Conservation (phyloP, 2,797 vertebrate species). For the Scomberomorus guttatus region DNA sequence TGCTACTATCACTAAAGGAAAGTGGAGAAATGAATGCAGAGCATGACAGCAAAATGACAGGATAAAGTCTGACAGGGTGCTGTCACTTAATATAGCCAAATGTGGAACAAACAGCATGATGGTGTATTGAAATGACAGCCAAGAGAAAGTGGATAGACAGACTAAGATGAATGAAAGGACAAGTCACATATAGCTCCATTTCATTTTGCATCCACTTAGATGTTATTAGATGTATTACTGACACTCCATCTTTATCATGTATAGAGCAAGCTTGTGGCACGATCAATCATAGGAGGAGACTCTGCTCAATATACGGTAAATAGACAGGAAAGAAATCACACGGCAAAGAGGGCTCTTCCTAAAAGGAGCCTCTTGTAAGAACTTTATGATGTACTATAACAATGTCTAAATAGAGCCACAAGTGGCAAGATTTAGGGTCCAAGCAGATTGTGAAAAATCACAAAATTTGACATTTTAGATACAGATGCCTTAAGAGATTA, state of each 20-base stretch:
- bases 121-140: slow-evolving; percentile 17
- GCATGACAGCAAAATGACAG: not conserved
- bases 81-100: not conserved
- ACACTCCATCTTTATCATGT: not conserved
- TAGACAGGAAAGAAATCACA: slow-evolving; percentile 17
- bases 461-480: too few species aligned
- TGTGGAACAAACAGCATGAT: not conserved
- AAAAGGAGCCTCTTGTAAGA: not conserved
- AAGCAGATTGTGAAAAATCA: too few species aligned
- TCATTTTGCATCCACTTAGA: slow-evolving; percentile 18
- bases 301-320: not conserved
- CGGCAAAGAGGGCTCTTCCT: not conserved
- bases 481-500: too few species aligned
- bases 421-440: too few species aligned
- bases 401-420: too few species aligned
- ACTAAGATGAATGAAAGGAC: slow-evolving; percentile 8
- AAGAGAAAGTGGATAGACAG: slow-evolving; percentile 5
- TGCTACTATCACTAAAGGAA: not conserved
- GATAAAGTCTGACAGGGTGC: not conserved
- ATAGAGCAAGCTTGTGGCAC: not conserved
- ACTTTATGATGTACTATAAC: not conserved
- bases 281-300: not conserved
- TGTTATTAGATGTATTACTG: not conserved
- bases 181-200: not conserved
- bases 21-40: not conserved